Evolutionary conservation across 2,888 invertebrate genomes (phyloP).

Genomic region (Tolmerus cingulatus): DNA sequence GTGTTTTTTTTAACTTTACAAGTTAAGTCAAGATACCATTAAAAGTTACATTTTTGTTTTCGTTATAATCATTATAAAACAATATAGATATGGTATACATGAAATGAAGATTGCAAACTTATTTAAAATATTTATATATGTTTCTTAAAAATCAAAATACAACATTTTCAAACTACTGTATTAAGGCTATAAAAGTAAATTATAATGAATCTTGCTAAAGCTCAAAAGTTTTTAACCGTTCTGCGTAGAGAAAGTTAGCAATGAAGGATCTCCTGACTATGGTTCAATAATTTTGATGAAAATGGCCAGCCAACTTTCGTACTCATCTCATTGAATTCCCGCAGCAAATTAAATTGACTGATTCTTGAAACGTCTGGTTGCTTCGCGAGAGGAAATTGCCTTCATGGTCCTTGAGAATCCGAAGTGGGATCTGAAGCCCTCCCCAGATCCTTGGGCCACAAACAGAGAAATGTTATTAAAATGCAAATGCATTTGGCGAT

Average conservation of each 20-base stretch:
- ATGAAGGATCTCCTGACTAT: background rate
- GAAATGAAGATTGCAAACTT: too few species aligned
- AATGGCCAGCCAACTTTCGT: background rate
- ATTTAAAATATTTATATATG: too few species aligned
- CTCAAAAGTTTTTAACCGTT: too few species aligned
- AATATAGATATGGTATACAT: too few species aligned
- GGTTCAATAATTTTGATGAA: background rate
- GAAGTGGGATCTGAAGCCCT: background rate
- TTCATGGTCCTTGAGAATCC: background rate
- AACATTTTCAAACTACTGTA: too few species aligned
- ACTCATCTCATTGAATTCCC: background rate
- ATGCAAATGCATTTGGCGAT: constrained; percentile 31
- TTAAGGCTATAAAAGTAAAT: too few species aligned
- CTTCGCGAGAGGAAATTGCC: background rate
- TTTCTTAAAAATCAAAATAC: too few species aligned
- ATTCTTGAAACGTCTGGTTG: background rate
- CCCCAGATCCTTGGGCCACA: background rate
- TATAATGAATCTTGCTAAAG: too few species aligned
- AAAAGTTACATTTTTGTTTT: too few species aligned
- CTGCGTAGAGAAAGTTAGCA: background rate
- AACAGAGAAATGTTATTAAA: constrained; percentile 33
- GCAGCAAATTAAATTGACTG: background rate
- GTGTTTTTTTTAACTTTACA: too few species aligned
- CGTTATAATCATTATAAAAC: too few species aligned
- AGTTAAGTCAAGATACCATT: too few species aligned